A percentile compares a stretch with the other conserved stretches of the same genome.
These are phyloP conservation scores for Salvelinus sp. DNA, from an alignment of 2,113 vertebrate species.

Conservation along the genomic window DNA sequence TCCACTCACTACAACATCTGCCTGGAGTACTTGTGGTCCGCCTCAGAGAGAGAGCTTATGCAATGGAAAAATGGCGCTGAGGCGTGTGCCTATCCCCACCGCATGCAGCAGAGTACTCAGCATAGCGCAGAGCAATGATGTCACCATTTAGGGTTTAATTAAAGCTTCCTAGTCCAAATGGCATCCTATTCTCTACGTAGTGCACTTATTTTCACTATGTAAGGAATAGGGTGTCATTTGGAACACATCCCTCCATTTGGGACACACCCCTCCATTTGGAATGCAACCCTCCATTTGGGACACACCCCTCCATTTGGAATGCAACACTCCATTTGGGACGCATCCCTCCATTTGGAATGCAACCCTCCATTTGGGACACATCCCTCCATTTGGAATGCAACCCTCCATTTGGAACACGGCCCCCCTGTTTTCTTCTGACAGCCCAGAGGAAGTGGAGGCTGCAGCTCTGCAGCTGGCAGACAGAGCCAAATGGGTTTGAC, in stretches of 20 bases:
- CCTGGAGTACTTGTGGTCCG: slow-evolving; percentile 10
- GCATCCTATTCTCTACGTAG: too few species aligned
- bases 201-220: too few species aligned
- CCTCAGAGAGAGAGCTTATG: slow-evolving; percentile 21
- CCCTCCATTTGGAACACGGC: background rate
- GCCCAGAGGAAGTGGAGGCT: background rate
- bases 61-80: slow-evolving; percentile 35
- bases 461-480: slow-evolving; percentile 8
- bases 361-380: background rate
- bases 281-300: background rate
- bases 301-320: background rate
- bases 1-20: background rate
- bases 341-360: background rate
- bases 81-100: slow-evolving; percentile 14
- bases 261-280: background rate
- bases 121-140: slow-evolving; percentile 8
- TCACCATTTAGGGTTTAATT: slow-evolving; percentile 27
- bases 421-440: background rate
- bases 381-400: background rate
- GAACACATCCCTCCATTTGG: background rate
- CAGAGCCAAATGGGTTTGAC: slow-evolving; percentile 6
- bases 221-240: background rate
- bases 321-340: background rate
- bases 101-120: slow-evolving; percentile 10
- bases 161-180: slow-evolving; percentile 15